Conservation (phyloP, 2,797 vertebrate genomes). For the Acrossocheilus wenchowensis region DNA sequence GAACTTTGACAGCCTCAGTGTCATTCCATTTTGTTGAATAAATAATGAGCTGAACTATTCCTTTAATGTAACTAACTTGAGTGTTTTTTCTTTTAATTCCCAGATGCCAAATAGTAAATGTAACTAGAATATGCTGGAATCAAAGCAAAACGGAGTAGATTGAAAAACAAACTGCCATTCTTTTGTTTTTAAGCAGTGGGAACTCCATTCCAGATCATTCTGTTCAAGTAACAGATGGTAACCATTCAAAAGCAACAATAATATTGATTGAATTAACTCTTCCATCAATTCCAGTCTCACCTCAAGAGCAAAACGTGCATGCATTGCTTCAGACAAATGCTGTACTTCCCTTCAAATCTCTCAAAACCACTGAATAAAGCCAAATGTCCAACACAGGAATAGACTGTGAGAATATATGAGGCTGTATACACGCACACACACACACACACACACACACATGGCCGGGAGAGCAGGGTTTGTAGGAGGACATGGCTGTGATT, state of each 20-base stretch:
- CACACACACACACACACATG: slow-evolving; percentile 10
- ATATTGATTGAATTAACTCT: not conserved
- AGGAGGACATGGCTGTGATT: slow-evolving; percentile 50
- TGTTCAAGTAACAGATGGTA: not conserved
- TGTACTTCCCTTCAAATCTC: not conserved
- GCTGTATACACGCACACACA: slow-evolving; percentile 1
- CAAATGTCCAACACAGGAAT: not conserved
- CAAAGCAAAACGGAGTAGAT: not conserved
- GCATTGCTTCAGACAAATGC: slow-evolving; percentile 28
- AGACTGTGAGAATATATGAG: slow-evolving; percentile 21
- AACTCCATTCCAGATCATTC: not conserved
- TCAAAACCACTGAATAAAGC: slow-evolving; percentile 15
- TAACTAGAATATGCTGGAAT: not conserved
- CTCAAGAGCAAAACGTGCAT: slow-evolving; percentile 12
- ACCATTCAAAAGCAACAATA: not conserved
- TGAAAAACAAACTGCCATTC: not conserved
- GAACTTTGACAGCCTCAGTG: no score
- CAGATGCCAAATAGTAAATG: not conserved
- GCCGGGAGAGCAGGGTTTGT: slow-evolving; percentile 37
- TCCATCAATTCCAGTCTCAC: not conserved
- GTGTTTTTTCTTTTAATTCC: not conserved
- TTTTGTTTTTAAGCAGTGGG: not conserved
- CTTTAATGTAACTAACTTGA: not conserved
- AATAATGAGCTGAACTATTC: not conserved
- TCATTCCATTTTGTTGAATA: no score